These are phyloP conservation scores for Balearica regulorum DNA, from an alignment of 2,797 vertebrate species.

Conservation along the genomic window DNA sequence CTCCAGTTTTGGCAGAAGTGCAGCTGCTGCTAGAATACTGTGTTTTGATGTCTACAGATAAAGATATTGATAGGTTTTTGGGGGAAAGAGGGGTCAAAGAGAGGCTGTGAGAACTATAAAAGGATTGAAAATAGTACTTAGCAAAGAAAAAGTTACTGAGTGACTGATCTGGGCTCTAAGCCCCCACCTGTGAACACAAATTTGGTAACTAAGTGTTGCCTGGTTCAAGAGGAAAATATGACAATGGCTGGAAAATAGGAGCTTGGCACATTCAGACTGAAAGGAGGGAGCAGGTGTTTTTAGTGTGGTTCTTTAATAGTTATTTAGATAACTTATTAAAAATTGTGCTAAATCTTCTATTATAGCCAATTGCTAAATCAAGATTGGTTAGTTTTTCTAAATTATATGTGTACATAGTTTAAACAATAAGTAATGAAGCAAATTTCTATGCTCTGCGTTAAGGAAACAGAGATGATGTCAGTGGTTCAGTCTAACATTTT, in stretches of 20 bases:
- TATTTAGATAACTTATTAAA: not conserved
- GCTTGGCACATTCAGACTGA: not conserved
- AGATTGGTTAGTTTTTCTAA: not conserved
- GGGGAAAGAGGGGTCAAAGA: fast-evolving
- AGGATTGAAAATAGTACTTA: not conserved
- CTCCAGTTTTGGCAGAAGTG: not conserved
- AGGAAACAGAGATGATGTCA: not conserved
- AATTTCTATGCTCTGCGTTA: not conserved
- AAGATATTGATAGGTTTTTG: not conserved
- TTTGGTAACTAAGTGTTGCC: not conserved
- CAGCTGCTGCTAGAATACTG: not conserved
- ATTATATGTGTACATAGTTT: not conserved
- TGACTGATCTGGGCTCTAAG: not conserved
- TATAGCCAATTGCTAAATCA: not conserved
- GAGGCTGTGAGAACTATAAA: not conserved
- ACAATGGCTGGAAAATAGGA: not conserved
- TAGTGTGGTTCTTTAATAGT: not conserved
- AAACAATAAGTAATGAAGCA: not conserved
- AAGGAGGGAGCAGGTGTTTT: not conserved
- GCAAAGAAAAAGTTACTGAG: not conserved
- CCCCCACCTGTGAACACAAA: not conserved
- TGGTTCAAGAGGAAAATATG: not conserved
- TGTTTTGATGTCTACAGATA: not conserved
- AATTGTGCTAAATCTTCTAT: not conserved
- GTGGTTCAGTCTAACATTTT: not conserved